Base-by-base conservation (phyloP, 2,113 vertebrate species). In the Myocastor coypus region DNA sequence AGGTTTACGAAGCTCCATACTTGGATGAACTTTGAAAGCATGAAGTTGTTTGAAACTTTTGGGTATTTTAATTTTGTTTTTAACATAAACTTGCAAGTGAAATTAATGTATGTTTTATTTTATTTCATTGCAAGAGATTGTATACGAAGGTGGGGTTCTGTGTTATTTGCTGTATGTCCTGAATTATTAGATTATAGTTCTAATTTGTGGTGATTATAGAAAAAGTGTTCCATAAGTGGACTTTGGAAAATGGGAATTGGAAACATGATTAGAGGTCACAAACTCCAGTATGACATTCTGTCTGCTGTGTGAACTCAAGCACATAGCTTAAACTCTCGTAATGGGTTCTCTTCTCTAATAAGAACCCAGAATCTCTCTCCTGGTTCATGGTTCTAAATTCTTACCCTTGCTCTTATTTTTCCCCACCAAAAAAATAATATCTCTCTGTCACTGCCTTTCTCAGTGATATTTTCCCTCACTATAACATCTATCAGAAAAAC, bases 401-500 rank as follows among this genome's bases (percentile, higher is more conserved):
- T 83, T 17, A 59, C 87, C 66, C 11, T 22, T 52, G 40, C 81
- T 78, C 8, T 89, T 10, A 55, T 78, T 87, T 73, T 92, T 32
- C 3, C 57, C 30, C 71, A n/a, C 75, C 14, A 28, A 26, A 20
- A 20, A 83, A 37, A 5, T 28, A 28, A 4, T 40, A 17, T 75
- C 69, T 71, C 17, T 37, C 22, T 75, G 37, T 77, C 13, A 50
- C 73, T 28, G 24, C 30, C 28, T 50, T 30, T 50, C 14, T 30
- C 19, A 50, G 20, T 34, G 8, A 24, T 30, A 26, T 64, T 52
- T 2, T 59, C 22, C 61, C 46, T 69, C 4, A 24, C 19, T 14
- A 12, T 17, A 63, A 0, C 42, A 89, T 73, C 37, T 59, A 42
- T 46, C 97, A 89, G 88, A 95, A 98, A 97, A 97, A 71, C 93